phyloP scores from a whole-genome alignment of 2,888 invertebrate species.

The Muschampia plurimacula region DNA sequence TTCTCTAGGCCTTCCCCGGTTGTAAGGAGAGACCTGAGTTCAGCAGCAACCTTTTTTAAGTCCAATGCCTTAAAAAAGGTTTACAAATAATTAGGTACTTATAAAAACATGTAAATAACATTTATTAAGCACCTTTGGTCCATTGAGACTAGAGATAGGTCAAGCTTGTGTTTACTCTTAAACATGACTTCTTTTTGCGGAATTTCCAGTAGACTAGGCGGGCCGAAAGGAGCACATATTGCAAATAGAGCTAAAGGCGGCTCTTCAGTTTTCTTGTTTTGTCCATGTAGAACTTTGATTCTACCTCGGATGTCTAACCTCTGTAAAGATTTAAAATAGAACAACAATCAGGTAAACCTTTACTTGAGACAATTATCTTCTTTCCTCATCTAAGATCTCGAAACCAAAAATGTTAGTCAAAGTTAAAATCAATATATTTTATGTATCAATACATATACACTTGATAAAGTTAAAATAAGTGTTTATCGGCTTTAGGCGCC shows the following conservation, averaged over 20 bases:
- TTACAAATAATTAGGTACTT: no score
- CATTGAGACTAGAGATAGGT: slow-evolving; percentile 98
- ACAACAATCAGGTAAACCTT: background rate
- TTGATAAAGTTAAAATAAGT: no score
- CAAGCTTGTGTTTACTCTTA: slow-evolving; percentile 99
- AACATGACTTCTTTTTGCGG: slow-evolving; percentile 99
- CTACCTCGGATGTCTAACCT: slow-evolving; percentile 99
- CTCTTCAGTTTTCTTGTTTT: slow-evolving; percentile 97
- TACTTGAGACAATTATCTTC: background rate
- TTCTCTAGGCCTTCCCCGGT: no score
- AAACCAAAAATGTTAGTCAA: no score
- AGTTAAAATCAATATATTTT: no score
- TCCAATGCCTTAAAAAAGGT: no score
- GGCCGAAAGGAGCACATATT: slow-evolving; percentile 99
- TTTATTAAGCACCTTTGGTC: slow-evolving; percentile 91
- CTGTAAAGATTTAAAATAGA: slow-evolving; percentile 79
- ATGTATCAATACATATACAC: no score
- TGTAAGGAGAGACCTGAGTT: no score
- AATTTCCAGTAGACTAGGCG: slow-evolving; percentile 97
- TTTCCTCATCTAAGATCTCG: no score
- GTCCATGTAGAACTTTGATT: slow-evolving; percentile 98
- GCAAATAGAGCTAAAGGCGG: slow-evolving; percentile 98
- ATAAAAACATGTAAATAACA: no score
- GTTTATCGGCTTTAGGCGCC: no score
- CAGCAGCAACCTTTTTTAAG: no score